Conservation (phyloP, 2,888 invertebrate genomes). For the Plagiodera versicolora region DNA sequence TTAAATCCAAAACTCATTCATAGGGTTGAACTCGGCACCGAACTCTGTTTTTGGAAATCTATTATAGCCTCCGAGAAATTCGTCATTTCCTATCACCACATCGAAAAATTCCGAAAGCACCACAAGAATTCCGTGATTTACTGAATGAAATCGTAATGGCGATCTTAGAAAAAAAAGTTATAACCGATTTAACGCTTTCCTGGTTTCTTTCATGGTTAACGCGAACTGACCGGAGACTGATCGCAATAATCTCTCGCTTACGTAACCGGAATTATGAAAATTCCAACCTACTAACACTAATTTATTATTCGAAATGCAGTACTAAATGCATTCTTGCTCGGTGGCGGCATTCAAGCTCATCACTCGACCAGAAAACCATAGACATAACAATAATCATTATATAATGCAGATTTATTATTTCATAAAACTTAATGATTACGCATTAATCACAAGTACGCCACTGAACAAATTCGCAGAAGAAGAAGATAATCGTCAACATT, state of each 20-base stretch:
- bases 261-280: conserved; percentile 8
- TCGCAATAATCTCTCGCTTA: neutral
- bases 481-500: too few relatives aligned
- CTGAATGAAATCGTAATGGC: neutral
- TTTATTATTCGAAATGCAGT: conserved; percentile 12
- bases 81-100: too few relatives aligned
- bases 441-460: too few relatives aligned
- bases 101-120: too few relatives aligned
- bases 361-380: neutral
- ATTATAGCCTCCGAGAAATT: too few relatives aligned
- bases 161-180: neutral
- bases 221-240: neutral
- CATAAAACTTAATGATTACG: too few relatives aligned
- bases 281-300: conserved; percentile 3
- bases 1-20: too few relatives aligned
- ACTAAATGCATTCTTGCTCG: neutral
- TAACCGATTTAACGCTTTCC: conserved; percentile 22
- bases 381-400: neutral
- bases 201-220: conserved; percentile 16
- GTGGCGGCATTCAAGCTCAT: neutral
- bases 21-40: too few relatives aligned
- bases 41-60: too few relatives aligned
- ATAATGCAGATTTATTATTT: neutral
- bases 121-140: neutral
- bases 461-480: too few relatives aligned